These are phyloP conservation scores for Allobates femoralis DNA, from an alignment of 2,797 vertebrate genomes.

Conservation along the genomic window DNA sequence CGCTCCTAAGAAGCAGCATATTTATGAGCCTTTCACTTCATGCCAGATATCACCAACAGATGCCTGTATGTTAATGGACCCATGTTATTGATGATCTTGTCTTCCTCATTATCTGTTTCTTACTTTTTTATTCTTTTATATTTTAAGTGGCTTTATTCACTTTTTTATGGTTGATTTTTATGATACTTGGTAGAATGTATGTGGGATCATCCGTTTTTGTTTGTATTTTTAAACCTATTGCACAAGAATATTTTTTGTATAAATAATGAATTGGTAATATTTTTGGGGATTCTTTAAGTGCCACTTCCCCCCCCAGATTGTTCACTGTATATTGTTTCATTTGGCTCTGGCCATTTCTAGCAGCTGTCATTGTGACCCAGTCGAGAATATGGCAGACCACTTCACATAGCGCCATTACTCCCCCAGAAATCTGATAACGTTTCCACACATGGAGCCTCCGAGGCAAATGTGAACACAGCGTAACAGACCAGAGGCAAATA, in stretches of 20 bases:
- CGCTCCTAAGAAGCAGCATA: not conserved
- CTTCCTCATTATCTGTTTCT: not conserved
- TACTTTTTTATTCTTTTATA: constrained; percentile 13
- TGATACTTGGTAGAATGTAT: constrained; percentile 2
- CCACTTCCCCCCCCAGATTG: not conserved
- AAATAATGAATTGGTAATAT: constrained; percentile 11
- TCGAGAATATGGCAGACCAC: not conserved
- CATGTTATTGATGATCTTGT: not conserved
- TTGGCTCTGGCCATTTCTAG: not conserved
- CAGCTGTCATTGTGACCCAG: not conserved
- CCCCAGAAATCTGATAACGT: not conserved
- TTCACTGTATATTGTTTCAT: not conserved
- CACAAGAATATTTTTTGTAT: not conserved
- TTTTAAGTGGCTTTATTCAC: not conserved
- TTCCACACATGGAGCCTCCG: not conserved
- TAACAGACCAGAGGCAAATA: not conserved
- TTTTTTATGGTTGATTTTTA: not conserved
- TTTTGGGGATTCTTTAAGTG: not conserved
- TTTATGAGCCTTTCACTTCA: constrained; percentile 10
- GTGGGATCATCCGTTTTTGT: not conserved
- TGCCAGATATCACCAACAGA: not conserved
- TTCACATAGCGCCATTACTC: not conserved
- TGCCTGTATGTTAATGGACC: constrained; percentile 23
- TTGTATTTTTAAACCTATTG: not conserved
- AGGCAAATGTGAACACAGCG: not conserved